Evolutionary conservation across 2,888 invertebrate species (phyloP).

Genomic region (Stegophylla sp.): DNA sequence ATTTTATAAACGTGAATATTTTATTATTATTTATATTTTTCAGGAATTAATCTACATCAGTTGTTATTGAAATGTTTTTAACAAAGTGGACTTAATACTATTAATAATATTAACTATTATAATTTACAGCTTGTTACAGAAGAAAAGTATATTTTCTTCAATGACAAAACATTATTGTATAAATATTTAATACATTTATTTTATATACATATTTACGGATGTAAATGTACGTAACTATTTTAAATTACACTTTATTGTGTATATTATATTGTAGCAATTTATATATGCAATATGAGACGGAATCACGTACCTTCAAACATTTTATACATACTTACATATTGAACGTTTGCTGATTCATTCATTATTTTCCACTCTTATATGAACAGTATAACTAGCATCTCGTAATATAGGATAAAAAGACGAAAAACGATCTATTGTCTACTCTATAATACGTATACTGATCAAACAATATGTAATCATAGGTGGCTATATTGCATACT

Average conservation of each 20-base stretch:
- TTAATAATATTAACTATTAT: conserved; percentile 1
- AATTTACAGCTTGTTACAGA: background rate
- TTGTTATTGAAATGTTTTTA: conserved; percentile 30
- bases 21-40: too few species aligned
- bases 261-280: conserved; percentile 51
- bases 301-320: conserved; percentile 36
- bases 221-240: conserved; percentile 31
- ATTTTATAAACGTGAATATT: too few species aligned
- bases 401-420: conserved; percentile 44
- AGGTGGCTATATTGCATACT: conserved; percentile 31
- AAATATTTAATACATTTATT: conserved; percentile 23
- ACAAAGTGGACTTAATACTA: background rate
- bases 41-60: too few species aligned
- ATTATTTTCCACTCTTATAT: conserved; percentile 57
- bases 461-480: conserved; percentile 53
- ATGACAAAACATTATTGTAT: conserved; percentile 38
- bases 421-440: conserved; percentile 55
- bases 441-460: conserved; percentile 34
- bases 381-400: conserved; percentile 32
- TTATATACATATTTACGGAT: conserved; percentile 12
- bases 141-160: background rate
- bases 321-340: conserved; percentile 33
- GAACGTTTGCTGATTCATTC: conserved; percentile 58
- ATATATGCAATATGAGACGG: conserved; percentile 29
- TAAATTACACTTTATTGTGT: conserved; percentile 49